Conservation (phyloP, 2,888 invertebrate species). For the Drosophila kuntzei region DNA sequence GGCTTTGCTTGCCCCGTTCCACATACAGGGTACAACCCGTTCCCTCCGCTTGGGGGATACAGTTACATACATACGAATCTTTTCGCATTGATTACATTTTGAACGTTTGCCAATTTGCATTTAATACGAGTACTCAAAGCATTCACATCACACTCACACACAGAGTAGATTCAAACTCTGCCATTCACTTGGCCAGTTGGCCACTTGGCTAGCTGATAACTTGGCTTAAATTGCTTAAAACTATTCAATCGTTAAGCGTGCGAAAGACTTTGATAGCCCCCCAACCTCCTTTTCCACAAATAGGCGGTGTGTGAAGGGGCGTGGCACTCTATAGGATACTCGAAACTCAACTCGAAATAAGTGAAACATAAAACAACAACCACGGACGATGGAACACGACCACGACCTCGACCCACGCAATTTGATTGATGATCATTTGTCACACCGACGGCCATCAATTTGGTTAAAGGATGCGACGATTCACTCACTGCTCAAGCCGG, state of each 20-base stretch:
- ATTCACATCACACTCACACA: constrained; percentile 29
- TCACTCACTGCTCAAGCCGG: background rate
- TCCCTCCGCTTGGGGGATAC: constrained; percentile 44
- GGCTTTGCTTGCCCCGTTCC: constrained; percentile 65
- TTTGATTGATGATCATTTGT: constrained; percentile 81
- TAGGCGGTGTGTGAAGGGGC: constrained; percentile 1
- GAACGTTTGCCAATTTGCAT: constrained; percentile 80
- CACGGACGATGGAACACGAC: background rate
- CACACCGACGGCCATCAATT: constrained; percentile 71
- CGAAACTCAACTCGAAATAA: constrained; percentile 13
- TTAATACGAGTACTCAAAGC: constrained; percentile 48
- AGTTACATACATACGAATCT: constrained; percentile 73
- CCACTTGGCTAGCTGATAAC: constrained; percentile 26
- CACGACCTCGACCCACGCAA: constrained; percentile 51
- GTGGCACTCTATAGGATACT: constrained; percentile 31
- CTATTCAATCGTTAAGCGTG: constrained; percentile 75
- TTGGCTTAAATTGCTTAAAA: constrained; percentile 65
- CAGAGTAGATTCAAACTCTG: background rate
- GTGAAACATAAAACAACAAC: constrained; percentile 15
- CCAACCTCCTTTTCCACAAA: background rate
- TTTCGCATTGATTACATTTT: constrained; percentile 76
- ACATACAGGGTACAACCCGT: constrained; percentile 42
- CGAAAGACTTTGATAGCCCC: constrained; percentile 57
- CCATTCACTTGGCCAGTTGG: constrained; percentile 67
- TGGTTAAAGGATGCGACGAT: constrained; percentile 68